Evolutionary conservation across 2,888 invertebrate genomes (phyloP), one percentile per base, ranked within the genome.

Genomic region (Cheilosia variabilis): DNA sequence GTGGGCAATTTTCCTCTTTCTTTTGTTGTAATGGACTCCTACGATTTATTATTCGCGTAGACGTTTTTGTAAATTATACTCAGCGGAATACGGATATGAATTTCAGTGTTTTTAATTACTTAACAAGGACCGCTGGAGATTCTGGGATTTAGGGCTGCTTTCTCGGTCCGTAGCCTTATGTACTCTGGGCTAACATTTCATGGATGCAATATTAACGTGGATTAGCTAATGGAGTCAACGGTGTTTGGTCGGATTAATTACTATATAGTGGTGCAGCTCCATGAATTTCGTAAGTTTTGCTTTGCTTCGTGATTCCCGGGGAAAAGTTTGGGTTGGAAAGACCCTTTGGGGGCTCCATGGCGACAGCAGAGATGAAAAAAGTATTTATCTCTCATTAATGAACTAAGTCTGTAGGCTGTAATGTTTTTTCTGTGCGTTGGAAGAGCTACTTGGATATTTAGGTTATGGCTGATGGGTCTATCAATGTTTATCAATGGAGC

Each of bases 11-110:
- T 62, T 24, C 10, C 13, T 52, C 10, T 5, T 52, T 24, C 5
- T 45, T 17, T 45, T 31, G 9, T 34, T 13, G 37, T 13, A 79
- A 83, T 83, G 79, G 52, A 79, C 57, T 79, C 37, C 24, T 55
- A 47, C 50, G 52, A 75, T 80, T 84, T 71, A 71, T 75, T 80
- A 80, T 84, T 53, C 69, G 58, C 52, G 37, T 60, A 69, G 84
- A 80, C 75, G 69, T 68, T 79, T 78, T 71, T 15, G 63, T 73
- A 45, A 73, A 73, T 79, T 72, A 83, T 37, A 43, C 43, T 60
- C 43, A 50, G 17, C 22, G 9, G 6, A n/a, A 52, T n/a, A 17
- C 66, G n/a, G 47, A 75, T 57, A 69, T 73, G 73, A 76, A 81
- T 81, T 69, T 68, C 55, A 55, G 55, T 34, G 31, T 43, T 41